Percentiles rank a stretch among this genome's conserved stretches.
These are phyloP conservation scores for Antheraea yamamai DNA, from an alignment of 2,888 invertebrate species.

Conservation along the genomic window DNA sequence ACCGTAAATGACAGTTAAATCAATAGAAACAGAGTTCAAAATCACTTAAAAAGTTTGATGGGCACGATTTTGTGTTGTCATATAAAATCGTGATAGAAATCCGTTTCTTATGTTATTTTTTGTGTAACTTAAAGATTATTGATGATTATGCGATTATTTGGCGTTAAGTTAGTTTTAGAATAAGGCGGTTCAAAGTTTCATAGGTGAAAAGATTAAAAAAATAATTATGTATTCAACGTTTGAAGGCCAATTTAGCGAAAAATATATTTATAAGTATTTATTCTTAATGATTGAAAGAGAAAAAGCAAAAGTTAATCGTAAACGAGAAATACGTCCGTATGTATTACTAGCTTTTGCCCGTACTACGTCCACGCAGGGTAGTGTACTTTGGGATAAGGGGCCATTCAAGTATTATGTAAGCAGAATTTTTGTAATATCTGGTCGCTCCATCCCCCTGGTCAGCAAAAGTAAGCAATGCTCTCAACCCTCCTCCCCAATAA, in stretches of 20 bases:
- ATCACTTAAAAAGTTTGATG: conserved; percentile 23
- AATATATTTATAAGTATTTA: background rate
- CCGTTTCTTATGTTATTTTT: conserved; percentile 54
- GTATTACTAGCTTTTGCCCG: too few relatives aligned
- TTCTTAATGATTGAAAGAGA: background rate
- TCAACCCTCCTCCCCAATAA: too few relatives aligned
- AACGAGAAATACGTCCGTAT: too few relatives aligned
- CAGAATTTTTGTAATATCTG: too few relatives aligned
- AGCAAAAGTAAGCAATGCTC: too few relatives aligned
- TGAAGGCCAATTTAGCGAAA: too few relatives aligned
- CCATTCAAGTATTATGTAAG: too few relatives aligned
- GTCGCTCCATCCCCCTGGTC: too few relatives aligned
- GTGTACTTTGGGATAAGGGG: too few relatives aligned
- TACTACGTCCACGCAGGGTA: too few relatives aligned
- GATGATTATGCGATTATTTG: conserved; percentile 73
- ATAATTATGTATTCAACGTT: background rate
- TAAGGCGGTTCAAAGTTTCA: background rate
- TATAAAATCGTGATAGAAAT: conserved; percentile 51
- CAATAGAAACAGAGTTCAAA: conserved; percentile 15
- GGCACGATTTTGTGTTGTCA: conserved; percentile 35
- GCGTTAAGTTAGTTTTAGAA: conserved; percentile 46
- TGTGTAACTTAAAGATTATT: conserved; percentile 70
- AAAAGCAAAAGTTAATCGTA: background rate
- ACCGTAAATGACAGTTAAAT: conserved; percentile 24
- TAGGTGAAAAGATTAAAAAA: background rate